These are phyloP conservation scores for Drosophila nr. perissopoda DNA, from an alignment of 2,888 invertebrate genomes.

Conservation along the genomic window DNA sequence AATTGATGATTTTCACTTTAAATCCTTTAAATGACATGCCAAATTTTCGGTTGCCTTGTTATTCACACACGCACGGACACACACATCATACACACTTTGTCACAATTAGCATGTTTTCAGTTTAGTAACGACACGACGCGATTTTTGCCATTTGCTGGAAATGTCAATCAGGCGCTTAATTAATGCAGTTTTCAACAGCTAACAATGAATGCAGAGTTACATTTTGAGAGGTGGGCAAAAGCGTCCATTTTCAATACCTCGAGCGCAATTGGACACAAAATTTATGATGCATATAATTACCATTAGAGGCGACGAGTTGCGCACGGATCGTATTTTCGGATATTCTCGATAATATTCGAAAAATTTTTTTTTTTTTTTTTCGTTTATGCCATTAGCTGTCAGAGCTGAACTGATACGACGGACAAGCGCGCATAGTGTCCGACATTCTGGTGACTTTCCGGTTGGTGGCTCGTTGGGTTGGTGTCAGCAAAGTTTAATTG, in stretches of 20 bases:
- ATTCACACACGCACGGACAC: slow-evolving; percentile 14
- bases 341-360: slow-evolving; percentile 9
- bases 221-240: slow-evolving; percentile 7
- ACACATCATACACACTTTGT: background rate
- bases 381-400: slow-evolving; percentile 64
- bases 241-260: slow-evolving; percentile 47
- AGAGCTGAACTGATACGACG: slow-evolving; percentile 55
- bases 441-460: slow-evolving; percentile 23
- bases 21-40: slow-evolving; percentile 8
- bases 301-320: slow-evolving; percentile 56
- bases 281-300: slow-evolving; percentile 80
- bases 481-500: slow-evolving; percentile 69
- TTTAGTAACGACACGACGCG: slow-evolving; percentile 39
- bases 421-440: slow-evolving; percentile 20
- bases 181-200: slow-evolving; percentile 71
- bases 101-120: slow-evolving; percentile 75
- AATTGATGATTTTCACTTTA: background rate
- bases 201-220: slow-evolving; percentile 27
- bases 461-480: slow-evolving; percentile 5
- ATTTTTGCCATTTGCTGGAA: slow-evolving; percentile 42
- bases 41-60: slow-evolving; percentile 15
- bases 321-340: slow-evolving; percentile 19
- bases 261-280: slow-evolving; percentile 65
- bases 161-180: slow-evolving; percentile 80
- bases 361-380: slow-evolving; percentile 20